Base-by-base conservation (phyloP, 2,797 vertebrate genomes). In the Myotis findleyi region DNA sequence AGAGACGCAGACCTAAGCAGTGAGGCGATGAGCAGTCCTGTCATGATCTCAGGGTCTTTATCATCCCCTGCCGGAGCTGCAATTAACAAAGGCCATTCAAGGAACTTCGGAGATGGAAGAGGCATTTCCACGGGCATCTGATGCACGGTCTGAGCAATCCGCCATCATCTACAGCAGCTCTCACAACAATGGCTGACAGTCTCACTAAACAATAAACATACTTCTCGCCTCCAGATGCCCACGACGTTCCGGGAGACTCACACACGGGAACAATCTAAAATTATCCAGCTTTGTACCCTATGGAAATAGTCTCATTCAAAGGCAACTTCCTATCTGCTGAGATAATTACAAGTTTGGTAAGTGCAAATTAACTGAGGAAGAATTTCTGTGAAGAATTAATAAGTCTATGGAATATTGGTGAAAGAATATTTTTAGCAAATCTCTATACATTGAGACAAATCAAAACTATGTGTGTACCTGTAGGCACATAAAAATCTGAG, bases 271-370 rank as follows among this genome's bases (percentile, higher is more conserved):
- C 69, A 77, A 59, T 91, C 87, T 91, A 88, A 98, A 95, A 93
- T 97, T 49, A 75, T 47, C 89, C 96, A 55, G 71, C 92, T 87
- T 94, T 97, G 94, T 94, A 66, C 30, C 33, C 79, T 7, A 47
- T 89, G 68, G 83, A 97, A 94, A 95, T 53, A 41, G 86, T 71
- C 72, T 89, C 90, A 77, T 81, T 97, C 90, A 84, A 11, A 75
- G n/a, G 36, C 44, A 21, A 73, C 3, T 85, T 55, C 64, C 17
- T 85, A 44, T 85, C 64, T 90, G 68, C 18, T 81, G 94, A 59
- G 36, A 86, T 96, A 96, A 68, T 92, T 96, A 73, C 69, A 92
- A 96, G 89, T 96, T 84, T 53, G 84, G 77, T 87, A 47, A 91
- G 64, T 83, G 68, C 89, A 95, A 88, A 88, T 95, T 90, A 96